Evolutionary conservation across 2,888 invertebrate species (phyloP), one percentile per base, ranked within the genome.

Genomic region (Agrochola litura): DNA sequence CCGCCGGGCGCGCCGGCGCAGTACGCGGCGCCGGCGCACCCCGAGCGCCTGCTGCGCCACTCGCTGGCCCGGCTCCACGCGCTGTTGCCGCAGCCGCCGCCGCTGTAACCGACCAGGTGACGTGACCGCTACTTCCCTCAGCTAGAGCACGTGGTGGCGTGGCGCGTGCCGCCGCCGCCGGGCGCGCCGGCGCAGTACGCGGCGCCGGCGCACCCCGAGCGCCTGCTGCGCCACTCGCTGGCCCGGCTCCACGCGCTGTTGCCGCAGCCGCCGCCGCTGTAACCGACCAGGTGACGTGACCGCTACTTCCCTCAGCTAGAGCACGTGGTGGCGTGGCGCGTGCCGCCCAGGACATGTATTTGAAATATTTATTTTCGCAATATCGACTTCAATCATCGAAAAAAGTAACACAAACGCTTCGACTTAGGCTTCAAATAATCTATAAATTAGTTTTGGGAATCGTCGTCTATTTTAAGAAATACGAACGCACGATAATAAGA

Each of bases 321-420:
- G 92, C 98, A 99, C 96, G 98, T 99, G 80, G 98, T 99, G 75
- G 98, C 99, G 66, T 99, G 99, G 99, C 98, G 94, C 86, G 90
- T 83, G 81, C 54, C 91, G 37, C 93, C 95, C n/a, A n/a, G n/a
- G n/a, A n/a, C n/a, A n/a, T n/a, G 49, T 49, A 43, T 19, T 46
- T 6, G 16, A 49, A 16, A 16, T 6, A 6, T 16, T 49, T 49
- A 16, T 25, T 25, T 12, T 43, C 19, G n/a, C 14, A 41, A 41
- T 64, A 14, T n/a, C n/a, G 8, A 14, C n/a, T 41, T 63, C 37
- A 41, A 41, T 30, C 30, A 30, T 30, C 30, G 41, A 43, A n/a
- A 25, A 16, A 43, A 56, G 19, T n/a, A n/a, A 12, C 12, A 46
- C 14, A 49, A 14, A 37, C 37, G n/a, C 54, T 41, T 37, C 6